Evolutionary conservation across 2,888 invertebrate species (phyloP).

Genomic region (Acanthococcus lagerstroemiae): DNA sequence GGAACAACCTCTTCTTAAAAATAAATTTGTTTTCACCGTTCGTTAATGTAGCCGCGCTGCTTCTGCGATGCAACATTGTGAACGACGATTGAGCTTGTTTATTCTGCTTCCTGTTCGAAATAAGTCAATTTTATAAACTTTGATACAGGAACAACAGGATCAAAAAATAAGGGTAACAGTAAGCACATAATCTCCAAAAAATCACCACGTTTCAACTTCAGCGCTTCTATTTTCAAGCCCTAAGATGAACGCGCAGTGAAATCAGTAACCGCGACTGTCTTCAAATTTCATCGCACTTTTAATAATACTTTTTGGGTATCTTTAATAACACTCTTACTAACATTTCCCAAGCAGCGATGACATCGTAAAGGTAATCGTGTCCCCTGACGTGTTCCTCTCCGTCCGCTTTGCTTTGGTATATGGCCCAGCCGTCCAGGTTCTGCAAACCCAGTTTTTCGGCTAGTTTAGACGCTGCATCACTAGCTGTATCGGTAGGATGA

Average conservation of each 20-base stretch:
- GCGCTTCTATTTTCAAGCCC: too few relatives aligned
- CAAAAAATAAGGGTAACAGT: neutral
- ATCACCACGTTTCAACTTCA: too few relatives aligned
- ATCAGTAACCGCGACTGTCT: too few relatives aligned
- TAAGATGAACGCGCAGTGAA: too few relatives aligned
- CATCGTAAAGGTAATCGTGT: conserved; percentile 85
- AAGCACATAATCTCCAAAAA: too few relatives aligned
- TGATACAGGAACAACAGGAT: neutral
- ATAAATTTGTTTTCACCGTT: conserved; percentile 85
- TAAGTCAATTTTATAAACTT: conserved; percentile 6
- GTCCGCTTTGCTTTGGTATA: conserved; percentile 78
- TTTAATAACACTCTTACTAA: too few relatives aligned
- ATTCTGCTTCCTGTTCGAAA: conserved; percentile 47
- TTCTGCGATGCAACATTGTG: conserved; percentile 48
- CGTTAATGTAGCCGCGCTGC: conserved; percentile 57
- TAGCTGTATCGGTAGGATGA: conserved; percentile 87
- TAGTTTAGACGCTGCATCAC: conserved; percentile 76
- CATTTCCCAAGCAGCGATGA: conserved; percentile 91
- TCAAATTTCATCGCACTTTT: too few relatives aligned
- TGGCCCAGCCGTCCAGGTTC: conserved; percentile 86
- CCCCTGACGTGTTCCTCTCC: conserved; percentile 83
- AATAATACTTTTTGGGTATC: too few relatives aligned
- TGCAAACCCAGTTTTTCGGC: conserved; percentile 78
- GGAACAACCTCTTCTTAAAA: conserved; percentile 81
- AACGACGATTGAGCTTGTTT: conserved; percentile 48